Percentiles rank a stretch among this genome's conserved stretches.
These are phyloP conservation scores for Anolis carolinensis DNA, from an alignment of 2,113 vertebrate species.

Conservation along the genomic window DNA sequence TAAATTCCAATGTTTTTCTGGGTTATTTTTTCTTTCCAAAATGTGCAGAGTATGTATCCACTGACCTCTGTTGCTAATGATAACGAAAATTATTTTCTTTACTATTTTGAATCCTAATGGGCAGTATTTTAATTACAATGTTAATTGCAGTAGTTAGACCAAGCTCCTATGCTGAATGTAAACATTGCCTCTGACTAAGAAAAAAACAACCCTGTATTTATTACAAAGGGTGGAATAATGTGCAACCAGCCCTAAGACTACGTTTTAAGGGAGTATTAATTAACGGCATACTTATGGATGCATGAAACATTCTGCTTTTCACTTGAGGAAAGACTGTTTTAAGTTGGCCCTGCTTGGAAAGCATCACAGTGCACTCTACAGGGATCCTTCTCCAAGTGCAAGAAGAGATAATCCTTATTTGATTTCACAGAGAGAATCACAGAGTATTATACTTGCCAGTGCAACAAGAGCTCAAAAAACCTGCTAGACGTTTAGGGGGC, in stretches of 20 bases:
- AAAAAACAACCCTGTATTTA: conserved; percentile 54
- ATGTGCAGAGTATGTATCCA: conserved; percentile 27
- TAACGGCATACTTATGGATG: conserved; percentile 50
- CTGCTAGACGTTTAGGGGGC: conserved; percentile 15
- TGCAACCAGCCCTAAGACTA: conserved; percentile 36
- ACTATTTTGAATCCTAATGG: conserved; percentile 56
- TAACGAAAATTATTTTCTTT: conserved; percentile 42
- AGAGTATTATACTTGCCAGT: conserved; percentile 2
- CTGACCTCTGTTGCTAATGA: conserved; percentile 52
- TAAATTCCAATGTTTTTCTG: conserved; percentile 42
- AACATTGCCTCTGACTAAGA: conserved; percentile 59
- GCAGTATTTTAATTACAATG: conserved; percentile 50
- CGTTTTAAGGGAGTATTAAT: conserved; percentile 60
- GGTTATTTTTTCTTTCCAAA: not conserved
- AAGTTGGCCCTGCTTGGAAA: conserved; percentile 27
- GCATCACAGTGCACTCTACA: conserved; percentile 60
- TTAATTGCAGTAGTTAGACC: conserved; percentile 58
- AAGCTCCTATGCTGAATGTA: conserved; percentile 56
- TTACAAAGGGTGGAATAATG: conserved; percentile 42
- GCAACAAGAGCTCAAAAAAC: conserved; percentile 16
- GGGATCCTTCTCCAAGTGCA: conserved; percentile 57
- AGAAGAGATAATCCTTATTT: conserved; percentile 36
- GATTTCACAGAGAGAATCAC: conserved; percentile 44
- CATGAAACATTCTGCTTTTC: conserved; percentile 27
- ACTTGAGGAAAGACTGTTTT: conserved; percentile 19